phyloP scores from a whole-genome alignment of 2,797 vertebrate species.

The Sebastes elongatus region DNA sequence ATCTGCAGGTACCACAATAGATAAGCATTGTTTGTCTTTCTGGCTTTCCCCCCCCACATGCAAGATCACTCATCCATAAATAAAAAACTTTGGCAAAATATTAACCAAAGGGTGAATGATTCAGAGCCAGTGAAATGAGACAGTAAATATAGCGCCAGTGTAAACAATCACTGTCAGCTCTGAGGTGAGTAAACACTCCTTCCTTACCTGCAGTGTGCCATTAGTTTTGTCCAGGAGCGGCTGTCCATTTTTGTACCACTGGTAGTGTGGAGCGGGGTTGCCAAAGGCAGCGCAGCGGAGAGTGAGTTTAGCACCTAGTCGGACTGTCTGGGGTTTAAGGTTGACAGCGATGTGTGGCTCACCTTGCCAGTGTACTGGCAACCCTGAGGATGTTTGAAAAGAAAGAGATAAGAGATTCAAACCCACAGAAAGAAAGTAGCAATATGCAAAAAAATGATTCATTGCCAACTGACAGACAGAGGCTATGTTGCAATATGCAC shows the following conservation, averaged over 20 bases:
- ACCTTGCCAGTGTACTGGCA: slow-evolving; percentile 84
- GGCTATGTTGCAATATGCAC: background rate
- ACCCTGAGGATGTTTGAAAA: slow-evolving; percentile 47
- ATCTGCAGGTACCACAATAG: slow-evolving; percentile 75
- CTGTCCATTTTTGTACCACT: slow-evolving; percentile 89
- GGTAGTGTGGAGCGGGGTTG: slow-evolving; percentile 84
- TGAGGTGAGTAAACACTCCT: slow-evolving; percentile 12
- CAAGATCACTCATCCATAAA: background rate
- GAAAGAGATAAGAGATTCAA: background rate
- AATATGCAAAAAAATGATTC: background rate
- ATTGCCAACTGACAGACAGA: background rate
- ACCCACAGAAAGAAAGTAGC: background rate
- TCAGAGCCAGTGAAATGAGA: background rate
- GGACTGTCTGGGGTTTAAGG: slow-evolving; percentile 77
- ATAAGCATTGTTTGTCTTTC: background rate
- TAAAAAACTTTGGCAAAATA: slow-evolving; percentile 29
- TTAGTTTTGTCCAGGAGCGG: slow-evolving; percentile 70
- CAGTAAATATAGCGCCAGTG: slow-evolving; percentile 6
- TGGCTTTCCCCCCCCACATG: background rate
- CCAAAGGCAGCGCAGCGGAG: slow-evolving; percentile 86
- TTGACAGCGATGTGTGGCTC: slow-evolving; percentile 81
- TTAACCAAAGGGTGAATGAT: slow-evolving; percentile 12
- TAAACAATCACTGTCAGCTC: slow-evolving; percentile 9
- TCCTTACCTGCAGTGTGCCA: slow-evolving; percentile 81
- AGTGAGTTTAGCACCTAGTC: slow-evolving; percentile 64